phyloP scores from a whole-genome alignment of 2,113 vertebrate genomes.

The Paraplagusia blochii region DNA sequence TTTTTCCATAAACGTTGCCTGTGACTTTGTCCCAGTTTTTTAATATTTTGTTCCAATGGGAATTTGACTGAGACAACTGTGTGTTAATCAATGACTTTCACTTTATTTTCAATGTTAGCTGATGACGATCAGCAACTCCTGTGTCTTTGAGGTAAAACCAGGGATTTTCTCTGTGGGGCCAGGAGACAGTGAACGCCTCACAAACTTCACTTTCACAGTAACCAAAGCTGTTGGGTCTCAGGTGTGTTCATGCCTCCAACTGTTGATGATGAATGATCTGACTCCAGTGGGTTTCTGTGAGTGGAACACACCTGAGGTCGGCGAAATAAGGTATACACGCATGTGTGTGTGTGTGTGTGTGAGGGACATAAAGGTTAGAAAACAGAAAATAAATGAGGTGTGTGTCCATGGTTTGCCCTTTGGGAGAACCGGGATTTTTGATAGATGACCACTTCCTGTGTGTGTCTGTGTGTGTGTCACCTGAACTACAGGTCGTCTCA shows the following conservation, averaged over 20 bases:
- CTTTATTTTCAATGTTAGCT: too few relatives aligned
- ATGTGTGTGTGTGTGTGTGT: not conserved
- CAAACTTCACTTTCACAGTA: too few relatives aligned
- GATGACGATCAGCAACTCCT: too few relatives aligned
- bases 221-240: not conserved
- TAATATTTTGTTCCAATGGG: too few relatives aligned
- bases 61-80: too few relatives aligned
- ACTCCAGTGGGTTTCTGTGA: not conserved
- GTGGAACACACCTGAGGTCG: not conserved
- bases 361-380: conserved; percentile 3
- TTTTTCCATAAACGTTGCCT: too few relatives aligned
- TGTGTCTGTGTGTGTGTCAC: conserved; percentile 1
- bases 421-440: conserved; percentile 4
- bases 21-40: too few relatives aligned
- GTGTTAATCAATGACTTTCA: too few relatives aligned
- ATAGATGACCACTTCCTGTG: conserved; percentile 11
- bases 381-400: conserved; percentile 1
- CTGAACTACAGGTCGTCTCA: not conserved
- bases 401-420: conserved; percentile 12
- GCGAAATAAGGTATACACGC: not conserved
- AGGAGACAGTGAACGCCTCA: too few relatives aligned
- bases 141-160: not conserved
- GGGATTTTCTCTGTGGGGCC: not conserved
- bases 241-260: not conserved
- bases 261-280: not conserved